These are phyloP conservation scores for Hylyphantes graminicola DNA, from an alignment of 1,140 invertebrate species.

Conservation along the genomic window DNA sequence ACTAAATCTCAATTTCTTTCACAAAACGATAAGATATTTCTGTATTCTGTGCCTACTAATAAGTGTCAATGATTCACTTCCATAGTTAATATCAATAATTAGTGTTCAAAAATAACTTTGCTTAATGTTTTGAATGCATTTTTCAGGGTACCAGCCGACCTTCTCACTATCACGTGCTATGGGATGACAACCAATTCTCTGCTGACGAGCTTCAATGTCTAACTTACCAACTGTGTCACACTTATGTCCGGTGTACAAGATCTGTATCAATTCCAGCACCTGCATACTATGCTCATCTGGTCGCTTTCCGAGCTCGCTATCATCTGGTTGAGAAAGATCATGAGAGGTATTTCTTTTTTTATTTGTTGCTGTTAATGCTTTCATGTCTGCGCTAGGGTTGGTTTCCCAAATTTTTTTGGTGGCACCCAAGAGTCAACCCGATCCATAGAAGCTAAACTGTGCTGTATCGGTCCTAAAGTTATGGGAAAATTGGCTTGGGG, in stretches of 20 bases:
- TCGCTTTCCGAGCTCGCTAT: constrained; percentile 82
- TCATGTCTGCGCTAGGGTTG: too few species aligned
- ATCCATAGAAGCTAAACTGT: too few species aligned
- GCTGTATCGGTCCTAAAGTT: too few species aligned
- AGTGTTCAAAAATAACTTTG: not conserved
- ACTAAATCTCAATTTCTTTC: too few species aligned
- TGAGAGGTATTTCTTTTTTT: constrained; percentile 75
- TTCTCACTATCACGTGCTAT: constrained; percentile 87
- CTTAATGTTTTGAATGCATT: not conserved
- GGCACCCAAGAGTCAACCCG: too few species aligned
- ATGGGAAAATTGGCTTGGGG: too few species aligned
- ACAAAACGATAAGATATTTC: too few species aligned
- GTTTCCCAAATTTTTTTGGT: too few species aligned
- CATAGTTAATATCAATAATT: not conserved
- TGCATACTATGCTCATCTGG: constrained; percentile 93
- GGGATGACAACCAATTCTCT: constrained; percentile 80
- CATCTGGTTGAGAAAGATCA: constrained; percentile 99
- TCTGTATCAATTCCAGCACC: constrained; percentile 92
- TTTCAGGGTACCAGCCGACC: constrained; percentile 87
- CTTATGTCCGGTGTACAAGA: constrained; percentile 87
- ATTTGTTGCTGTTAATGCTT: not conserved
- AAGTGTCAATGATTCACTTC: not conserved
- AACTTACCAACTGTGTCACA: constrained; percentile 88
- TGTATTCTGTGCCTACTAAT: not conserved
- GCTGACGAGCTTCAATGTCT: constrained; percentile 84